Evolutionary conservation across 2,888 invertebrate species (phyloP).

Genomic region (Resseliella maxima): DNA sequence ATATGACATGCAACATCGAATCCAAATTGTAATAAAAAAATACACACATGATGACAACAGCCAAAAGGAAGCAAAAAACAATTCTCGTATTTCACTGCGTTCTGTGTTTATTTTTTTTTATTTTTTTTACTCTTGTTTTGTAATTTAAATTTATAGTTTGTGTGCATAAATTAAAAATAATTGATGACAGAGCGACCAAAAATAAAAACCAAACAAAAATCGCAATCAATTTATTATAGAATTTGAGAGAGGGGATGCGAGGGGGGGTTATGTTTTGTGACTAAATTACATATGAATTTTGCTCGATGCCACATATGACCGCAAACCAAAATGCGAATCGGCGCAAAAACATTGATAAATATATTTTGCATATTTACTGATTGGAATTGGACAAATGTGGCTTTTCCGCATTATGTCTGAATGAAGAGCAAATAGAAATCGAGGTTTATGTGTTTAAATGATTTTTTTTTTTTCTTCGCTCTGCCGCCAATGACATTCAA

Average conservation of each 20-base stretch:
- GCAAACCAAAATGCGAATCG: too few species aligned
- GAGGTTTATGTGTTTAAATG: too few species aligned
- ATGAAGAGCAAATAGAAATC: neutral
- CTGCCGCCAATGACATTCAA: too few species aligned
- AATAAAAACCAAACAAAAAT: neutral
- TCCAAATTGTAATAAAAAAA: too few species aligned
- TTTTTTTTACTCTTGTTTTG: neutral
- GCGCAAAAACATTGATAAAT: neutral
- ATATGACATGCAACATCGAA: too few species aligned
- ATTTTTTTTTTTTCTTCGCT: neutral
- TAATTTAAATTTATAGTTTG: slow-evolving; percentile 32
- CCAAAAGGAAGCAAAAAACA: neutral
- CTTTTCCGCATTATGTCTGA: neutral
- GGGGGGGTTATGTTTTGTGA: too few species aligned
- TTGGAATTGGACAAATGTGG: neutral
- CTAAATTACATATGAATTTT: too few species aligned
- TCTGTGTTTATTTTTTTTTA: neutral
- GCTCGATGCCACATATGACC: too few species aligned
- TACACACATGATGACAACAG: too few species aligned
- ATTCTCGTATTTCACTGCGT: neutral
- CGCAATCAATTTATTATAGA: neutral
- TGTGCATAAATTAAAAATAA: neutral
- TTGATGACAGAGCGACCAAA: neutral
- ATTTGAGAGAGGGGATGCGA: too few species aligned
- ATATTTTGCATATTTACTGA: neutral